Evolutionary conservation across 2,797 vertebrate species (phyloP).

Genomic region (Enteromius radiatus): DNA sequence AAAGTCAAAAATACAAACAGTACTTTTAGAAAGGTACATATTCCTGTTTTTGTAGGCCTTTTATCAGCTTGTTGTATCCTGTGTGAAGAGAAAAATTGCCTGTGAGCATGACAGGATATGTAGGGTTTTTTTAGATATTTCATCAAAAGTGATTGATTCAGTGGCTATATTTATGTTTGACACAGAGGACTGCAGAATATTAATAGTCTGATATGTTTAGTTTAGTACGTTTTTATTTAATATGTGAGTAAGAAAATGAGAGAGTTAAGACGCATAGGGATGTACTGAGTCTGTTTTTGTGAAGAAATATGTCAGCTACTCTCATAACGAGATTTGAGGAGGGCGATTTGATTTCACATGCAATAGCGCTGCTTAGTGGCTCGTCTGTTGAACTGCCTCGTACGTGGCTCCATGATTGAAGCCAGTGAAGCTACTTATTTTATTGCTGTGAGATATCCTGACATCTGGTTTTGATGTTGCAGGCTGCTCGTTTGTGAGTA

Average conservation of each 20-base stretch:
- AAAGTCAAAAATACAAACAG: conserved; percentile 39
- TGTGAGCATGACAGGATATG: conserved; percentile 30
- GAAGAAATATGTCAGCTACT: background rate
- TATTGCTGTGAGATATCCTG: conserved; percentile 22
- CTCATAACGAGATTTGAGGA: background rate
- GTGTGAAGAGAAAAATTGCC: conserved; percentile 29
- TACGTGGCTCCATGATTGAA: background rate
- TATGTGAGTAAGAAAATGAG: too few species aligned
- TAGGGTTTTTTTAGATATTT: background rate
- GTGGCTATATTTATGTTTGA: background rate
- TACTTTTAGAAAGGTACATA: conserved; percentile 24
- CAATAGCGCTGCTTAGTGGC: conserved; percentile 9
- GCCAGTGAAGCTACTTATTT: background rate
- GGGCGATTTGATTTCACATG: background rate
- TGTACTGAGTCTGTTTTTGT: background rate
- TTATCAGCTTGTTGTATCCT: conserved; percentile 46
- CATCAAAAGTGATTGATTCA: background rate
- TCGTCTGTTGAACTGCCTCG: background rate
- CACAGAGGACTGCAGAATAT: background rate
- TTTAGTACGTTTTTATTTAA: background rate
- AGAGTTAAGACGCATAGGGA: too few species aligned
- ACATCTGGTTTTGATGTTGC: conserved; percentile 23
- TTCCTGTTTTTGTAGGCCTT: conserved; percentile 33
- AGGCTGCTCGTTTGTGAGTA: conserved; percentile 15
- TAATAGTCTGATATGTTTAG: background rate